phyloP scores from a whole-genome alignment of 2,113 vertebrate species.

The Ploceus nigricollis region DNA sequence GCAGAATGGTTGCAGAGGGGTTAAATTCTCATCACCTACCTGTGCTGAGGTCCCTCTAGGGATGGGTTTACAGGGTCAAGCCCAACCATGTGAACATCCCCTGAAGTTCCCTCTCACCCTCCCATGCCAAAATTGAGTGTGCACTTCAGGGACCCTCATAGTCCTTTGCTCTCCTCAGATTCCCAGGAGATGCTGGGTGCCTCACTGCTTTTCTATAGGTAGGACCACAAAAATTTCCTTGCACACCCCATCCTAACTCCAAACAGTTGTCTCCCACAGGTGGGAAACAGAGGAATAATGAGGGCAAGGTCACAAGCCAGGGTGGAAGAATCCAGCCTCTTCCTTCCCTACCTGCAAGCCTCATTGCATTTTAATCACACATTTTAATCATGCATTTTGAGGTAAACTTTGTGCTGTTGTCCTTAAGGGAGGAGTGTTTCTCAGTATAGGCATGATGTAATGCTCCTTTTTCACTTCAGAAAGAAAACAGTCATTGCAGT shows the following conservation, averaged over 20 bases:
- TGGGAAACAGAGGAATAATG: not conserved
- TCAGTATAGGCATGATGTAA: conserved; percentile 17
- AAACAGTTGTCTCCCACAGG: rapidly evolving
- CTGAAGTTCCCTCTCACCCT: not conserved
- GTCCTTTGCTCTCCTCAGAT: not conserved
- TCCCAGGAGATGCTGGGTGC: not conserved
- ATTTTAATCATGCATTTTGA: not conserved
- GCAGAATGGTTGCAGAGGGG: not conserved
- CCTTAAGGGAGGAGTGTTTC: not conserved
- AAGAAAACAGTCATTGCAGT: not conserved
- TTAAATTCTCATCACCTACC: not conserved
- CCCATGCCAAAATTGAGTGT: not conserved
- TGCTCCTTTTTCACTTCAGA: not conserved
- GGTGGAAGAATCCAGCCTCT: not conserved
- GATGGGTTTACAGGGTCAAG: not conserved
- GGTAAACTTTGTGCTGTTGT: not conserved
- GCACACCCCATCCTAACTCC: not conserved
- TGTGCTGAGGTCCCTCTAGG: not conserved
- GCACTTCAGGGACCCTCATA: not conserved
- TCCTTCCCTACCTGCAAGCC: not conserved
- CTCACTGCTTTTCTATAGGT: not conserved
- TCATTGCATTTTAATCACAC: not conserved
- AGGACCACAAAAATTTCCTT: not conserved
- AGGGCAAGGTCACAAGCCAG: not conserved
- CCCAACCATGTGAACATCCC: rapidly evolving